Base-by-base conservation (phyloP, 2,113 vertebrate species). In the Hoplias malabaricus region DNA sequence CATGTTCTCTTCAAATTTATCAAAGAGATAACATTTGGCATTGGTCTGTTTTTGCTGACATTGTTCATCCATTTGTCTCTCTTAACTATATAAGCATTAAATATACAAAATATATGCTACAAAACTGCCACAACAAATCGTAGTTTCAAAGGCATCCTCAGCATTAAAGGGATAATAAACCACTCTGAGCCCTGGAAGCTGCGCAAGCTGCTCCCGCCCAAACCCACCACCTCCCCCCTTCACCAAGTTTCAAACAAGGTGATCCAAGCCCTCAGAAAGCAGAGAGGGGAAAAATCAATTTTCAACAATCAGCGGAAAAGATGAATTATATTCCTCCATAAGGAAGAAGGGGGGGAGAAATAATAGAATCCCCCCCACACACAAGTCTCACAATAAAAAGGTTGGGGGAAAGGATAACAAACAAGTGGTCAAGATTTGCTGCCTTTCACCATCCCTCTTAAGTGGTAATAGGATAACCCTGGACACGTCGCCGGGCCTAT, bases 401-500 rank as follows among this genome's bases (percentile, higher is more conserved):
- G 63, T 85, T 82, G 8, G 89, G 4, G 62, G 85, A 92, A 88
- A 91, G 92, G 93, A 93, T 90, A 94, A 93, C 90, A 93, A 93
- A 95, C 92, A 93, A 95, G 93, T 92, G 91, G 89, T 90, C 57
- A 90, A 94, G 95, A 97, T 96, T 96, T 96, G 94, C 95, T 97
- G 93, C 96, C 96, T 98, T 96, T 96, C 96, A 96, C 93, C 94
- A 93, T 93, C 91, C 93, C 96, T 97, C 94, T 96, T 96, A 97
- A 95, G 95, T 95, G 93, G 97, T 99, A 99, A 99, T 98, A 93
- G 96, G 97, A 98, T 98, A 97, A 98, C 96, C 95, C 94, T 88
- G 93, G 94, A 96, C 95, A 95, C 91, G 93, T 93, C 91, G 95
- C 94, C 92, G 95, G 66, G 93, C 95, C 96, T 95, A 96, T 99